A percentile compares a stretch with the other conserved stretches of the same genome.
Conservation (phyloP, 2,113 vertebrate species). For the Oxyruncus cristatus region DNA sequence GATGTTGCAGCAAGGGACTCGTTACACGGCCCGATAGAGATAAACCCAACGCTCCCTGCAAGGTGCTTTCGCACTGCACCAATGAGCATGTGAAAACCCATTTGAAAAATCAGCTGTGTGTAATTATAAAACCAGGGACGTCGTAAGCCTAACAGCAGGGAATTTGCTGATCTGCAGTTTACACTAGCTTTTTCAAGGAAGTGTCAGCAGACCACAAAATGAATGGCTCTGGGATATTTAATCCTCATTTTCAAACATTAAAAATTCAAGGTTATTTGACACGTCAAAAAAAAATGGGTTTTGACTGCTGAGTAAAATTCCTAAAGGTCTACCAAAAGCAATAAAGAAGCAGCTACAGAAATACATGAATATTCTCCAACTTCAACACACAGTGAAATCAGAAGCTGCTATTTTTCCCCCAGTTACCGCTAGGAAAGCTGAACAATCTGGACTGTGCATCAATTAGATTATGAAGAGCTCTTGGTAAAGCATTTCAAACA, state of each 20-base stretch:
- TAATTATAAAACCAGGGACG: background rate
- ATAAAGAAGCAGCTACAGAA: background rate
- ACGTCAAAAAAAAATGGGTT: background rate
- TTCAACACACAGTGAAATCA: background rate
- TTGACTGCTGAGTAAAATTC: background rate
- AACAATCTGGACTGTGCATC: background rate
- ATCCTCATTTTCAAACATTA: background rate
- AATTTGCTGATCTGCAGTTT: slow-evolving; percentile 46
- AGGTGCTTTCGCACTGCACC: slow-evolving; percentile 64
- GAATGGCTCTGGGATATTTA: slow-evolving; percentile 41
- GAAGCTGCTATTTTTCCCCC: background rate
- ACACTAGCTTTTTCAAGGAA: background rate
- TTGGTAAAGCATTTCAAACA: background rate
- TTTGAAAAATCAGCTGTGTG: background rate
- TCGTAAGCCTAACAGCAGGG: slow-evolving; percentile 21
- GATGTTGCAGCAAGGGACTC: slow-evolving; percentile 68
- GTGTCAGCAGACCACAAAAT: slow-evolving; percentile 2
- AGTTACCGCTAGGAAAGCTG: background rate
- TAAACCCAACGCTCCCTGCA: background rate
- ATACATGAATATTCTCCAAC: background rate
- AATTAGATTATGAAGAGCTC: background rate
- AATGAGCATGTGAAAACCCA: slow-evolving; percentile 22
- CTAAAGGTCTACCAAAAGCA: background rate
- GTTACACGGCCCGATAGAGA: slow-evolving; percentile 19
- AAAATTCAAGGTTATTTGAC: slow-evolving; percentile 47